Evolutionary conservation across 2,797 vertebrate genomes (phyloP).

Genomic region (Amblyraja radiata): DNA sequence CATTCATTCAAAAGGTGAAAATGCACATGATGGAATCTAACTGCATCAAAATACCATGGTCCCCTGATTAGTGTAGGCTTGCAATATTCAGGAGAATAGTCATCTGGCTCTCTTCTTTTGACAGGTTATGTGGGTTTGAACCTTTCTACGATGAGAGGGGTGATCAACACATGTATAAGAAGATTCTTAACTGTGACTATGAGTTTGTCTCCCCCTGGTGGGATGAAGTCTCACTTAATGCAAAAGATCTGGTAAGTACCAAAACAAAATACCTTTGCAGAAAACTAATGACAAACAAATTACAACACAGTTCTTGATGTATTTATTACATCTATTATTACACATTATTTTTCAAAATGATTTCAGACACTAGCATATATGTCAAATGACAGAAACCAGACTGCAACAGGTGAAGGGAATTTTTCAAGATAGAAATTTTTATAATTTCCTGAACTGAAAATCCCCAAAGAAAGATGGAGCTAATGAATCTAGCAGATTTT

Average conservation of each 20-base stretch:
- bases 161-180: slow-evolving; percentile 79
- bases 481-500: too few relatives aligned
- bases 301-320: neutral
- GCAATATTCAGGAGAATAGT: neutral
- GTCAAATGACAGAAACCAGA: too few relatives aligned
- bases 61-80: neutral
- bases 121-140: slow-evolving; percentile 79
- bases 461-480: too few relatives aligned
- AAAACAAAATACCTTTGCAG: neutral
- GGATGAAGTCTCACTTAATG: slow-evolving; percentile 81
- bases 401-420: too few relatives aligned
- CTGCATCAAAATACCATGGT: neutral
- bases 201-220: slow-evolving; percentile 87
- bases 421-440: too few relatives aligned
- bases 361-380: too few relatives aligned
- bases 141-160: slow-evolving; percentile 81
- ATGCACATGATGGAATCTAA: neutral
- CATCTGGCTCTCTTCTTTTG: slow-evolving; percentile 28
- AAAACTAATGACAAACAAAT: neutral
- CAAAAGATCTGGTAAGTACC: slow-evolving; percentile 77
- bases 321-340: neutral
- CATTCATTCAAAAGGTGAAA: neutral
- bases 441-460: too few relatives aligned
- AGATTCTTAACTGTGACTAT: slow-evolving; percentile 80
- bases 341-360: neutral